Base-by-base conservation (phyloP, 2,888 invertebrate species). In the Aromia moschata region DNA sequence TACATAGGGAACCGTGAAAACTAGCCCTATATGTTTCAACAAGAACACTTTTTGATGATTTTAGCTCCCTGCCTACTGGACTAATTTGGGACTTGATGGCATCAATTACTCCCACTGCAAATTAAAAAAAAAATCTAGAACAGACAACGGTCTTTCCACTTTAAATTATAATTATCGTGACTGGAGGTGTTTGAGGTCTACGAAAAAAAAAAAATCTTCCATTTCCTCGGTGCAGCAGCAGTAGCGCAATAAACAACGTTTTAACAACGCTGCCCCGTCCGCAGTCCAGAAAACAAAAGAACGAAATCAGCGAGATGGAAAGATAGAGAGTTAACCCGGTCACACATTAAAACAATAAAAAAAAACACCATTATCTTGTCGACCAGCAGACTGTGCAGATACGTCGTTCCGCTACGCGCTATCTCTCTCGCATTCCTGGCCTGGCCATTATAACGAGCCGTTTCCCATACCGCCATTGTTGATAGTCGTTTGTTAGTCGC, bases 401-500 rank as follows among this genome's bases (percentile, higher is more conserved):
- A 41, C 51, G 38, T 36, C 56, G 56, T 57, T 57, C 51, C 51
- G 56, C 56, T 51, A 57, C 44, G 41, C 10, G 14, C 14, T 25
- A 3, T 12, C 17, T 9, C 17, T 41, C 44, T 41, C 41, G 52
- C 49, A 51, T 51, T 41, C 52, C 52, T 15, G 45, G 16, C 31
- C 45, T 4, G 31, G 45, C 56, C 41, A 56, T 49, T 49, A 43
- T 56, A 56, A 47, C 49, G 49, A 45, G 45, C 17, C 31, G 52
- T 17, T 52, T 52, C 52, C 52, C 52, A 58, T 59, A 56, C 57
- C 59, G 49, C 52, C 56, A 59, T 56, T 58, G 62, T 58, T 41
- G 58, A 62, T 43, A 20, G 25, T 62, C 53, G 55, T 62, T 62
- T 55, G 57, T 63, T 60, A 57, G 57, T 63, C 36, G 47, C 57